phyloP scores from a whole-genome alignment of 2,113 vertebrate species.

The Microcebus ravelobensis region DNA sequence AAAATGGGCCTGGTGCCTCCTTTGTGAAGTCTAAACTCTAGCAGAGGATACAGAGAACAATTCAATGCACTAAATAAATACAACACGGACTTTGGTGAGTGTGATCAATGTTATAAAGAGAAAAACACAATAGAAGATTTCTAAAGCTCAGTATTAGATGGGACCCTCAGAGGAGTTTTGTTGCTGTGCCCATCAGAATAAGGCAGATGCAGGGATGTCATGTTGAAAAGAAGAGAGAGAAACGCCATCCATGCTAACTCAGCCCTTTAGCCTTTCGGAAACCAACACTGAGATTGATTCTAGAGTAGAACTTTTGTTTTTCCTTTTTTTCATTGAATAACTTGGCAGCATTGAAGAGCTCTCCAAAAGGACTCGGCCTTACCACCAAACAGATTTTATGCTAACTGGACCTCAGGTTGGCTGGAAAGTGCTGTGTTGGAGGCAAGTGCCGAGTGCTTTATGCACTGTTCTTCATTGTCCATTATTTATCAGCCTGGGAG shows the following conservation, averaged over 20 bases:
- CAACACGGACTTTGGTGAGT: not conserved
- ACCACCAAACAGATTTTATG: constrained; percentile 76
- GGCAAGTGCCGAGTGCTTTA: constrained; percentile 73
- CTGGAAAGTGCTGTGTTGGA: constrained; percentile 66
- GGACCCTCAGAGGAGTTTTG: not conserved
- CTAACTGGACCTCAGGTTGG: constrained; percentile 73
- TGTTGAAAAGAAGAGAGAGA: not conserved
- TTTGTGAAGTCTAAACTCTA: not conserved
- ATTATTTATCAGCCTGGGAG: constrained; percentile 84
- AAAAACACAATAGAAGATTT: not conserved
- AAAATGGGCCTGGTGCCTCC: not conserved
- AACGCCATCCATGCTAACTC: not conserved
- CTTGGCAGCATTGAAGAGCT: constrained; percentile 64
- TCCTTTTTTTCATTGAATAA: constrained; percentile 68
- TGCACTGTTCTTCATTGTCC: constrained; percentile 78
- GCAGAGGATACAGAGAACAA: not conserved
- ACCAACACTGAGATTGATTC: not conserved
- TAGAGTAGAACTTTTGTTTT: constrained; percentile 38
- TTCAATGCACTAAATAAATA: not conserved
- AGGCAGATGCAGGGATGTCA: not conserved
- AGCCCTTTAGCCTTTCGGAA: not conserved
- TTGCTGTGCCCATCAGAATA: not conserved
- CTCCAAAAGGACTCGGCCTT: constrained; percentile 68
- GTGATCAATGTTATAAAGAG: not conserved
- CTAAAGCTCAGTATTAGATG: not conserved